Conservation (phyloP, 2,888 invertebrate genomes). For the Creontiades dilutus region DNA sequence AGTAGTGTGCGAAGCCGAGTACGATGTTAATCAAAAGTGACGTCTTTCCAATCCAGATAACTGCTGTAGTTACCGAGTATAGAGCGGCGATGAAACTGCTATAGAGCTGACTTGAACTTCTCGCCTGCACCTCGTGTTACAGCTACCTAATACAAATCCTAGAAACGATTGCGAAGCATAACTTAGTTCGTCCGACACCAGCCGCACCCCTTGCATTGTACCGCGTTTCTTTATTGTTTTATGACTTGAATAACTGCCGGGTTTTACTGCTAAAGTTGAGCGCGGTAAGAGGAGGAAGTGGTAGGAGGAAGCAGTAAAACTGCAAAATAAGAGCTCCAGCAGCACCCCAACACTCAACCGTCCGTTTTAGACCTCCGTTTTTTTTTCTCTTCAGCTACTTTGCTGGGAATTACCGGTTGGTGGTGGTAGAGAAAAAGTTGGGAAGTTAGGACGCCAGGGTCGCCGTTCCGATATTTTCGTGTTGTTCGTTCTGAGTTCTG, state of each 20-base stretch:
- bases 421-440: not conserved
- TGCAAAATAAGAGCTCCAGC: slow-evolving; percentile 54
- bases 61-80: not conserved
- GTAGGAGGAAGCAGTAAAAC: slow-evolving; percentile 51
- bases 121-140: not conserved
- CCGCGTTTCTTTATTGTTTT: slow-evolving; percentile 54
- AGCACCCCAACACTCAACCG: slow-evolving; percentile 10
- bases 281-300: not conserved
- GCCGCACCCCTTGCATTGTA: slow-evolving; percentile 17
- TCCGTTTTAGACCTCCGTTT: not conserved
- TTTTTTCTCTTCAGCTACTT: not conserved
- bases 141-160: slow-evolving; percentile 43
- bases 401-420: not conserved
- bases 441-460: not conserved
- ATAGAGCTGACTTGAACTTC: not conserved
- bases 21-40: too few relatives aligned
- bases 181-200: slow-evolving; percentile 29
- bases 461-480: not conserved
- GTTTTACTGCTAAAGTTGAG: slow-evolving; percentile 55
- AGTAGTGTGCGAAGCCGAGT: too few relatives aligned
- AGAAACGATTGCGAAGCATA: slow-evolving; percentile 52
- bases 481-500: not conserved
- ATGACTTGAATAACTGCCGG: slow-evolving; percentile 57
- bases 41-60: too few relatives aligned
- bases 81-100: not conserved